Evolutionary conservation across 2,797 vertebrate species (phyloP).

Genomic region (Fringilla coelebs): DNA sequence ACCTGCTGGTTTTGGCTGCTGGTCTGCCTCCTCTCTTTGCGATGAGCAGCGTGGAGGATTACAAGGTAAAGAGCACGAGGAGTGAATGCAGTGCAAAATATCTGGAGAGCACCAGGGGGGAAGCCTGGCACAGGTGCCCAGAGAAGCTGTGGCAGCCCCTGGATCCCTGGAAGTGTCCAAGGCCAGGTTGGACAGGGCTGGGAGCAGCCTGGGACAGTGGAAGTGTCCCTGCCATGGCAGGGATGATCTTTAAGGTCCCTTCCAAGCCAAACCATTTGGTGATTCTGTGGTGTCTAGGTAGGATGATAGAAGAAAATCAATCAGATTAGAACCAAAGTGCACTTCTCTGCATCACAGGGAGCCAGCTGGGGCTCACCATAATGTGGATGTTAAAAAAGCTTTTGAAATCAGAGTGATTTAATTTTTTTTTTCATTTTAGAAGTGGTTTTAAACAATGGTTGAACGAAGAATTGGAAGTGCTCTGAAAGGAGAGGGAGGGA

Average conservation of each 20-base stretch:
- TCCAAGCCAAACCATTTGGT: rapidly evolving
- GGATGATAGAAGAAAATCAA: neutral
- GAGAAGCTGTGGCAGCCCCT: neutral
- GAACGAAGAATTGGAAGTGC: neutral
- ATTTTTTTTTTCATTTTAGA: neutral
- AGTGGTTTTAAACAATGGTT: neutral
- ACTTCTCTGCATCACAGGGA: neutral
- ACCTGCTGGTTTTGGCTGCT: neutral
- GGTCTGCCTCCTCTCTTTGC: slow-evolving; percentile 85
- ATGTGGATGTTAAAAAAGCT: neutral
- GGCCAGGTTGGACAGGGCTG: rapidly evolving
- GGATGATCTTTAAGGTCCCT: neutral
- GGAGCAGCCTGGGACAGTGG: rapidly evolving
- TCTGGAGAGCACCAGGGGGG: rapidly evolving
- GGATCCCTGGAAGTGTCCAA: neutral
- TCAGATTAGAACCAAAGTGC: rapidly evolving
- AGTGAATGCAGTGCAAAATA: rapidly evolving
- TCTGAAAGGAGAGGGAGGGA: neutral
- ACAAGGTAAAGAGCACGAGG: slow-evolving; percentile 72
- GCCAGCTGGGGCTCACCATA: neutral
- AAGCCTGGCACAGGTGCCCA: neutral
- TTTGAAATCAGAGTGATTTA: rapidly evolving
- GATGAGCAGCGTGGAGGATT: slow-evolving; percentile 83
- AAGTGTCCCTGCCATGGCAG: neutral
- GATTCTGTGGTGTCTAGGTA: neutral